A percentile compares a stretch with the other conserved stretches of the same genome.
phyloP scores from a whole-genome alignment of 2,888 invertebrate genomes.

The Kryphioiulus occultus region DNA sequence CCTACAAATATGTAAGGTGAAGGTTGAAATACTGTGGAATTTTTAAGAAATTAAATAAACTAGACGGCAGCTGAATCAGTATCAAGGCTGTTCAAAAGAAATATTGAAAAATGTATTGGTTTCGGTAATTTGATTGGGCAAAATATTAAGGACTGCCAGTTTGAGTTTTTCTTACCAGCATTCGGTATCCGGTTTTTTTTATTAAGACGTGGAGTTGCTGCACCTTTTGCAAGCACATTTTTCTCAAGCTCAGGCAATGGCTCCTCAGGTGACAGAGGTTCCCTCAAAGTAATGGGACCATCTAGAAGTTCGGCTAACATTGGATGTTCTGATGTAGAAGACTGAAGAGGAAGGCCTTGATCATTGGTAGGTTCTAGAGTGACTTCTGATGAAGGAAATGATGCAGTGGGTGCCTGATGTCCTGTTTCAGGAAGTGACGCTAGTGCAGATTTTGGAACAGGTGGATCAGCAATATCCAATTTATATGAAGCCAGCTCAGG shows the following conservation, averaged over 20 bases:
- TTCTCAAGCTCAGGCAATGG: not conserved
- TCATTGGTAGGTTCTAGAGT: not conserved
- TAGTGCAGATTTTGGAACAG: not conserved
- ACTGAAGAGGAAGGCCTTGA: not conserved
- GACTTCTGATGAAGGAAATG: not conserved
- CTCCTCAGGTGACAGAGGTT: not conserved
- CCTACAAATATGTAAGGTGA: no score
- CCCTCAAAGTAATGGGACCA: not conserved
- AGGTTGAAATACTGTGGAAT: no score
- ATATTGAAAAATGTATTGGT: not conserved
- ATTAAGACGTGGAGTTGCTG: not conserved
- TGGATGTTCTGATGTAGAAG: conserved; percentile 27
- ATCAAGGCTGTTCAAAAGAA: not conserved
- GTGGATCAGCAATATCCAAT: not conserved
- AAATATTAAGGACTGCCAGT: no score
- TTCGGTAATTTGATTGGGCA: no score
- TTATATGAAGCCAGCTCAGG: conserved; percentile 10
- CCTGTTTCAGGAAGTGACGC: not conserved
- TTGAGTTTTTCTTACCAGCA: not conserved
- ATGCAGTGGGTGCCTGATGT: not conserved
- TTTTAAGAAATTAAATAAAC: no score
- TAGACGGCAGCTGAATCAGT: no score
- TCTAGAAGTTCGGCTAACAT: not conserved
- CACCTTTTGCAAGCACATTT: not conserved
- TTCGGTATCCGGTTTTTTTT: not conserved